A percentile compares a stretch with the other conserved stretches of the same genome.
Evolutionary conservation across 2,797 vertebrate species (phyloP).

Genomic region (Eulemur coronatus): DNA sequence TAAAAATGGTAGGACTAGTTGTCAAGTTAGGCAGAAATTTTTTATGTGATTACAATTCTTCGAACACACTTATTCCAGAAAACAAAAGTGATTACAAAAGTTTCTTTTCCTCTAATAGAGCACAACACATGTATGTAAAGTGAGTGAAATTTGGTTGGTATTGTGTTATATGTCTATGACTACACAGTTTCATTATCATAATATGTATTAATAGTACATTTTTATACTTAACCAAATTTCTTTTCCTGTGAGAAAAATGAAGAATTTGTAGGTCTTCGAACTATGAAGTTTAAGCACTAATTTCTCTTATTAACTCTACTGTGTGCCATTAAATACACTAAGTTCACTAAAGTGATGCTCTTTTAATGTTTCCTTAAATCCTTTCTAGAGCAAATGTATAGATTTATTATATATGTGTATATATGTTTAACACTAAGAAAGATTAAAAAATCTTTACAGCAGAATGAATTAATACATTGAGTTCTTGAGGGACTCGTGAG

Average conservation of each 20-base stretch:
- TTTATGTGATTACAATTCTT: constrained; percentile 20
- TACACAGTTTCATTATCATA: constrained; percentile 16
- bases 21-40: constrained; percentile 3
- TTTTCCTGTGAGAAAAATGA: constrained; percentile 45
- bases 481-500: neutral
- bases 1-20: neutral
- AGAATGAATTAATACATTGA: neutral
- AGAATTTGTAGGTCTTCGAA: constrained; percentile 30
- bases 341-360: neutral
- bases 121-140: neutral
- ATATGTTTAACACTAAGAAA: constrained; percentile 15
- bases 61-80: constrained; percentile 21
- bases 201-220: neutral
- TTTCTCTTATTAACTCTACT: constrained; percentile 41
- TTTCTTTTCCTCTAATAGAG: constrained; percentile 38
- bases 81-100: neutral
- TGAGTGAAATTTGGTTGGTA: constrained; percentile 9
- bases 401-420: neutral
- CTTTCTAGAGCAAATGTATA: neutral
- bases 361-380: constrained; percentile 13
- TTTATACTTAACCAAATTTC: constrained; percentile 19
- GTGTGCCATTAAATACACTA: neutral
- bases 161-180: constrained; percentile 31
- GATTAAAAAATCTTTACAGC: neutral
- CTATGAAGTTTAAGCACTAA: constrained; percentile 33